Percentiles rank a stretch among this genome's conserved stretches.
phyloP scores from a whole-genome alignment of 1,140 invertebrate species.

The Heliothis subflexa region DNA sequence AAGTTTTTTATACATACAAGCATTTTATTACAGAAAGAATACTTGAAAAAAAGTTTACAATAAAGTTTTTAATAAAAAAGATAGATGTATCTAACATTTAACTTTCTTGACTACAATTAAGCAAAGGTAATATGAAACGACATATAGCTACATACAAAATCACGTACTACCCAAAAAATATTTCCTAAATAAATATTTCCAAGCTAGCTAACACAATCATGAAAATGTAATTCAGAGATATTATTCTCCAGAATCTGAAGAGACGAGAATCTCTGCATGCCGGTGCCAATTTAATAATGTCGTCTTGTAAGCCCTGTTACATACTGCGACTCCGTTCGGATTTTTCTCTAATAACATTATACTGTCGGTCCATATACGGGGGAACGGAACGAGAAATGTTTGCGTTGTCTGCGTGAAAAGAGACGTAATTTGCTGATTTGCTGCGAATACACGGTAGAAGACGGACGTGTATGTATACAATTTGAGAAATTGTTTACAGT shows the following conservation, averaged over 20 bases:
- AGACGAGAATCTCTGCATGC: background rate
- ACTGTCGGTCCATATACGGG: slow-evolving; percentile 28
- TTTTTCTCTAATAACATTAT: slow-evolving; percentile 55
- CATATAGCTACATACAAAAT: too few relatives aligned
- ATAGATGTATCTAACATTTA: too few relatives aligned
- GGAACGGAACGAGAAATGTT: slow-evolving; percentile 5
- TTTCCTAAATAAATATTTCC: background rate
- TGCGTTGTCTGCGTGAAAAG: slow-evolving; percentile 27
- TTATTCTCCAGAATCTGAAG: slow-evolving; percentile 45
- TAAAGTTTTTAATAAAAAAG: too few relatives aligned
- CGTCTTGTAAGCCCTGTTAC: slow-evolving; percentile 56
- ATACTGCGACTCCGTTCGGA: slow-evolving; percentile 55
- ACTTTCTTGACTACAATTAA: too few relatives aligned
- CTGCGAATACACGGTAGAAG: background rate
- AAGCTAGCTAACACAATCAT: background rate
- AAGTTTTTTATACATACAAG: too few relatives aligned
- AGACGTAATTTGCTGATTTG: slow-evolving; percentile 31
- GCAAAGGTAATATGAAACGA: too few relatives aligned
- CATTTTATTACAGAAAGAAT: too few relatives aligned
- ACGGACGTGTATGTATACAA: background rate
- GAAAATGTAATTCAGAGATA: slow-evolving; percentile 43
- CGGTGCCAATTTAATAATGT: slow-evolving; percentile 67
- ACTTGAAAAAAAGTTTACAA: too few relatives aligned
- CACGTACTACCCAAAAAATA: too few relatives aligned
- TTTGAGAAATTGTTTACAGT: background rate